These are phyloP conservation scores for Drosophila putrida DNA, from an alignment of 2,888 invertebrate species.

Conservation along the genomic window DNA sequence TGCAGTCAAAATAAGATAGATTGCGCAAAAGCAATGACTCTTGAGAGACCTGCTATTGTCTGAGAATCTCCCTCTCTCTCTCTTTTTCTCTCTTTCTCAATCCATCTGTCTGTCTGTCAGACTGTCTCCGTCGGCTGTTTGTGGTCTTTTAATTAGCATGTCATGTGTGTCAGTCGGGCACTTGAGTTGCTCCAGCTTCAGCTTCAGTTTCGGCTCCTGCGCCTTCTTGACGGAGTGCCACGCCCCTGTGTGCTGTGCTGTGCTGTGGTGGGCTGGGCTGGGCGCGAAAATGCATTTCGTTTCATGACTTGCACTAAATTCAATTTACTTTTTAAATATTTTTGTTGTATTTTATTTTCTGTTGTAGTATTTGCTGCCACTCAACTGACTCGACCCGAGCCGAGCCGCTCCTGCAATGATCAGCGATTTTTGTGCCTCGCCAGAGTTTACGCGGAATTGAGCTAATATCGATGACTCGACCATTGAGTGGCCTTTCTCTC, in stretches of 20 bases:
- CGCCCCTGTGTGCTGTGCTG: conserved; percentile 37
- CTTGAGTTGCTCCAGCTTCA: conserved; percentile 58
- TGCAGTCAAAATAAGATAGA: conserved; percentile 79
- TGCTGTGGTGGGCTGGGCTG: conserved; percentile 16
- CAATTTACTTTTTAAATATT: conserved; percentile 79
- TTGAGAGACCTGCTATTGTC: conserved; percentile 36
- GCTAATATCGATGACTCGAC: conserved; percentile 80
- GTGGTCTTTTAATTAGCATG: conserved; percentile 85
- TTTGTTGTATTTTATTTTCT: conserved; percentile 43
- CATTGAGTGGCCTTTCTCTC: conserved; percentile 71
- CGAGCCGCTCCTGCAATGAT: conserved; percentile 78
- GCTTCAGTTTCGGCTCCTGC: conserved; percentile 27
- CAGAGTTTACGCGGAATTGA: conserved; percentile 74
- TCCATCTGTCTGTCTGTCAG: conserved; percentile 2
- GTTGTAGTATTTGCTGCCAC: conserved; percentile 67
- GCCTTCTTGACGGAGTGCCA: conserved; percentile 44
- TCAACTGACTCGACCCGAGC: conserved; percentile 66
- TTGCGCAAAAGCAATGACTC: conserved; percentile 48
- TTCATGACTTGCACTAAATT: conserved; percentile 77
- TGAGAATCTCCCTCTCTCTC: conserved; percentile 1
- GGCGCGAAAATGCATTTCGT: conserved; percentile 76
- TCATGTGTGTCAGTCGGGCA: conserved; percentile 78
- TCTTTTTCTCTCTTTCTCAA: conserved; percentile 12
- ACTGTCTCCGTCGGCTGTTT: conserved; percentile 65
- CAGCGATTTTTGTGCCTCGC: conserved; percentile 65